Conservation (phyloP, 2,113 vertebrate genomes). For the Pristiophorus japonicus region DNA sequence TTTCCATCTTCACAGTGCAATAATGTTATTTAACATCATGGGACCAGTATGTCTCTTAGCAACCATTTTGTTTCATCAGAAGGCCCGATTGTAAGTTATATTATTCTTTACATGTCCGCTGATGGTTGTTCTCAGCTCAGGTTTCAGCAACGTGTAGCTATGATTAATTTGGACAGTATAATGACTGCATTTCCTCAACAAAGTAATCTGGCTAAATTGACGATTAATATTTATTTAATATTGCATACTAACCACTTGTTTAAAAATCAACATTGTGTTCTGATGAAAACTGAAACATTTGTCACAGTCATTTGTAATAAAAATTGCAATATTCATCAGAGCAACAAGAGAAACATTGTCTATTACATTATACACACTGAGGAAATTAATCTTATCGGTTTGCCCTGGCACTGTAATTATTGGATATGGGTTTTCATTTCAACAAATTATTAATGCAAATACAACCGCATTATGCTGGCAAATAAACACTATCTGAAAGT, state of each 20-base stretch:
- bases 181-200: background rate
- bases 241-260: background rate
- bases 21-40: background rate
- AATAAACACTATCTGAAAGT: background rate
- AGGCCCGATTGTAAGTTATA: background rate
- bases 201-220: background rate
- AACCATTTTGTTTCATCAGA: background rate
- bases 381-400: conserved; percentile 17
- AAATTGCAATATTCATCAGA: conserved; percentile 8
- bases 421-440: background rate
- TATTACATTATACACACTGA: background rate
- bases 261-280: background rate
- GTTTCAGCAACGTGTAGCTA: no score
- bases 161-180: background rate
- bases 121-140: background rate
- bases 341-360: background rate
- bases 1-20: background rate
- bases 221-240: background rate
- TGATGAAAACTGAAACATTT: background rate
- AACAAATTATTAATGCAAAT: background rate
- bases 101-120: background rate
- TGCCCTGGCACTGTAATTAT: conserved; percentile 11
- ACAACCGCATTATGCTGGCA: background rate
- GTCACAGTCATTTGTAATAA: background rate
- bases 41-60: background rate